Evolutionary conservation across 2,797 vertebrate species (phyloP).

Genomic region (Chloroceryle inda): DNA sequence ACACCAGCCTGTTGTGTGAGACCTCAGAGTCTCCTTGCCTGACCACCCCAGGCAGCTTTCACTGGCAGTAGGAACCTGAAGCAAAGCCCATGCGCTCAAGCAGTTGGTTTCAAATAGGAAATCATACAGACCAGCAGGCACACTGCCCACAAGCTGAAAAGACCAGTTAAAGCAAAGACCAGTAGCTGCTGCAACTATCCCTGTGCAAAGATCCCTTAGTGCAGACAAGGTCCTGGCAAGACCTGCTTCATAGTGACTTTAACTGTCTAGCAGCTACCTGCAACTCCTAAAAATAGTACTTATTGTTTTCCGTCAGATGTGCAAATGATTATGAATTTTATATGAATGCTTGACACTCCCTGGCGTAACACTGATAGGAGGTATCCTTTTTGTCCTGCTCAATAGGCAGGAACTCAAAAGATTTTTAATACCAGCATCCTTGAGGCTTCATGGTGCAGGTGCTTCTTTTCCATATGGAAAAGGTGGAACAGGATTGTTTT

Average conservation of each 20-base stretch:
- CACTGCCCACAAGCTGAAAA: background rate
- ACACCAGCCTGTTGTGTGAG: background rate
- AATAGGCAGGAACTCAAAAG: background rate
- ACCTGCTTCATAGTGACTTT: background rate
- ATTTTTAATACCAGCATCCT: background rate
- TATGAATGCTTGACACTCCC: background rate
- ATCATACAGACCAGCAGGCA: background rate
- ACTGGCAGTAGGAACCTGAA: background rate
- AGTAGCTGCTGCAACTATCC: background rate
- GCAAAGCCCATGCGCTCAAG: background rate
- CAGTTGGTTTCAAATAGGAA: background rate
- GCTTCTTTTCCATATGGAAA: background rate
- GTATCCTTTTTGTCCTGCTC: background rate
- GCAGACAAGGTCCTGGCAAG: background rate
- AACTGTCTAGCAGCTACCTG: background rate
- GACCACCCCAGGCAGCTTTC: background rate
- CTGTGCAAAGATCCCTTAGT: background rate
- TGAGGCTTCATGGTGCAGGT: background rate
- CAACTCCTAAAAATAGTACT: background rate
- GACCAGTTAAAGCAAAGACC: background rate
- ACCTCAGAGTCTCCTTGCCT: background rate
- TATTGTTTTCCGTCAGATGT: background rate
- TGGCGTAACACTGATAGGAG: background rate
- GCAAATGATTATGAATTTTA: background rate
- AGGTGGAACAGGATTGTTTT: background rate